Percentiles rank a stretch among this genome's conserved stretches.
phyloP scores from a whole-genome alignment of 2,888 invertebrate genomes.

The Kuschelorhynchus macadamiae region DNA sequence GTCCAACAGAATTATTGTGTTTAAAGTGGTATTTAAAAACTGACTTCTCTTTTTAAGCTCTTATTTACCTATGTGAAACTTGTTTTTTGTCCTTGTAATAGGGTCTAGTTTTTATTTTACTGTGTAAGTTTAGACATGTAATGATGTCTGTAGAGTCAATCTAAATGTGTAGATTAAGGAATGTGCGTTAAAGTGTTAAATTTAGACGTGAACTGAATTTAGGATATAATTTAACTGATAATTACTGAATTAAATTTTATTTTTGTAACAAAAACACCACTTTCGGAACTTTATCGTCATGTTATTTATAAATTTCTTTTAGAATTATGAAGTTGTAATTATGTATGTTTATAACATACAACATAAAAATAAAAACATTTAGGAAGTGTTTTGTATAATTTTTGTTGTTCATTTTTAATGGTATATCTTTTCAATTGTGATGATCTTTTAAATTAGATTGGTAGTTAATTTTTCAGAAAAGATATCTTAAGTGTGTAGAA shows the following conservation, averaged over 20 bases:
- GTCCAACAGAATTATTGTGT: no score
- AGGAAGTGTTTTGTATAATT: no score
- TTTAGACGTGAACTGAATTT: not conserved
- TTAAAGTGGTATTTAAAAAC: not conserved
- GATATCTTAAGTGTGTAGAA: no score
- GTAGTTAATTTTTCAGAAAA: no score
- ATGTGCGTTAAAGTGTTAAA: not conserved
- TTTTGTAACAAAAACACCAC: not conserved
- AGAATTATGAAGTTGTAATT: not conserved
- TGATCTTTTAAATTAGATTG: no score
- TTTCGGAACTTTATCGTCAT: not conserved
- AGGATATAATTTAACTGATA: no score
- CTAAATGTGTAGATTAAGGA: not conserved
- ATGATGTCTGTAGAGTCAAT: not conserved
- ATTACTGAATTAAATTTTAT: not conserved
- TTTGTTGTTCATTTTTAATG: no score
- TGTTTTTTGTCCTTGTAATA: not conserved
- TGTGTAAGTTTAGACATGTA: not conserved
- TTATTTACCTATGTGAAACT: not conserved
- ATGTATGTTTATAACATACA: conserved; percentile 25
- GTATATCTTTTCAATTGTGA: no score
- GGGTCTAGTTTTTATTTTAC: not conserved
- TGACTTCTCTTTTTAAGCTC: not conserved
- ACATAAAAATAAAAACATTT: conserved; percentile 20
- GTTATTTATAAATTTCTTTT: not conserved